Conservation (phyloP, 1,140 invertebrate genomes). For the Musca domestica region DNA sequence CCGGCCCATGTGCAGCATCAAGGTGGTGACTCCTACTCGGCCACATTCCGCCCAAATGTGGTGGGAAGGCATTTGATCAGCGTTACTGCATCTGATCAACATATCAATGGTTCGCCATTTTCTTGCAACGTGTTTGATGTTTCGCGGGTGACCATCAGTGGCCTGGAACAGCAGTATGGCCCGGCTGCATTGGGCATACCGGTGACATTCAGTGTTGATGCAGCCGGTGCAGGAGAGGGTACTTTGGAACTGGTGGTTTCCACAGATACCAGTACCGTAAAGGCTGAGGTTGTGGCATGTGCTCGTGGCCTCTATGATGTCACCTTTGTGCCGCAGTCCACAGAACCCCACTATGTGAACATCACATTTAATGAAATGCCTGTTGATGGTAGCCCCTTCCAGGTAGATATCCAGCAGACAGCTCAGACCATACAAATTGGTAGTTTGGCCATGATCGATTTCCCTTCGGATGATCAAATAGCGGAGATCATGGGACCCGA, state of each 20-base stretch:
- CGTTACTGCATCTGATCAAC: conserved; percentile 76
- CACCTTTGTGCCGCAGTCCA: conserved; percentile 89
- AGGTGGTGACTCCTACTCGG: conserved; percentile 67
- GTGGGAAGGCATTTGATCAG: conserved; percentile 84
- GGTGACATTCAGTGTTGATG: conserved; percentile 90
- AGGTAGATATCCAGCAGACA: conserved; percentile 90
- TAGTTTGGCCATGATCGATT: conserved; percentile 59
- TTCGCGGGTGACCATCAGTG: conserved; percentile 77
- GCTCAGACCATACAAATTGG: conserved; percentile 62
- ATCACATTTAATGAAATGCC: conserved; percentile 96
- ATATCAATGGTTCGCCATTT: conserved; percentile 87
- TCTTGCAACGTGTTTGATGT: conserved; percentile 92
- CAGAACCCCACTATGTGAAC: conserved; percentile 88
- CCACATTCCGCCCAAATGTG: conserved; percentile 76
- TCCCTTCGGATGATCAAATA: conserved; percentile 58
- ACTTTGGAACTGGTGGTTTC: conserved; percentile 93
- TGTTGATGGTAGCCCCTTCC: conserved; percentile 88
- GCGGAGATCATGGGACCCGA: conserved; percentile 60
- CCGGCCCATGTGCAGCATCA: conserved; percentile 61
- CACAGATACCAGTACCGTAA: conserved; percentile 82
- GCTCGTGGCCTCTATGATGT: conserved; percentile 93
- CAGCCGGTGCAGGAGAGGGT: conserved; percentile 92
- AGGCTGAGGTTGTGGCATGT: conserved; percentile 84
- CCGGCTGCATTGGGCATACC: conserved; percentile 76
- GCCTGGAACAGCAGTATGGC: conserved; percentile 62